phyloP scores from a whole-genome alignment of 2,113 vertebrate species.

The Hepsetus odoe region DNA sequence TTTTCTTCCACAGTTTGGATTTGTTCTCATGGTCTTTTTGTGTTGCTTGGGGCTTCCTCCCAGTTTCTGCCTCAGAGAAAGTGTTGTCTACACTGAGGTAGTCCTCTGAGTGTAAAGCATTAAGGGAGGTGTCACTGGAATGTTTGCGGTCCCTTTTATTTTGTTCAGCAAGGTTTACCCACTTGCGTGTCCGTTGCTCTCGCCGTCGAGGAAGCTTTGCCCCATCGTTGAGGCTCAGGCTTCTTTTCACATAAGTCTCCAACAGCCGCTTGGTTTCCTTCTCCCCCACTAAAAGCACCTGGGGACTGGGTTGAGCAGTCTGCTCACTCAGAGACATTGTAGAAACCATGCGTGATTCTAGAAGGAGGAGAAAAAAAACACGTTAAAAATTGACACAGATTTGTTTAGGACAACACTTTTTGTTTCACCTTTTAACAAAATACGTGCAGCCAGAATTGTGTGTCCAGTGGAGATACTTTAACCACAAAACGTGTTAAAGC shows the following conservation, averaged over 20 bases:
- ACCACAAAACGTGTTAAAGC: too few species aligned
- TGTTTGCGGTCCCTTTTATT: slow-evolving; percentile 53
- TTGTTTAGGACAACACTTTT: background rate
- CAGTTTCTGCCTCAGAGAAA: background rate
- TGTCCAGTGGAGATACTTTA: too few species aligned
- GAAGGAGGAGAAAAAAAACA: background rate
- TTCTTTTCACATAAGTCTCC: slow-evolving; percentile 77
- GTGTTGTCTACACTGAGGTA: slow-evolving; percentile 1
- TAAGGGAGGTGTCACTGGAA: slow-evolving; percentile 68
- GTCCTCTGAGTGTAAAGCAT: background rate
- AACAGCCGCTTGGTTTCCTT: slow-evolving; percentile 75
- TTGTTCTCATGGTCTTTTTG: slow-evolving; percentile 8
- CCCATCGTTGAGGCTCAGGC: slow-evolving; percentile 74
- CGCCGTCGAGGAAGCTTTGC: fast-evolving
- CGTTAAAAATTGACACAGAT: slow-evolving; percentile 7
- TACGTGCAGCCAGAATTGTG: too few species aligned
- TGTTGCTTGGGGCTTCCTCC: background rate
- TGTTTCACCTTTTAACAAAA: background rate
- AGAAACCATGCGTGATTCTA: background rate
- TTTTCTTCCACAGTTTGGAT: slow-evolving; percentile 21
- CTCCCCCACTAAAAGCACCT: slow-evolving; percentile 70
- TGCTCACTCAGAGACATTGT: slow-evolving; percentile 58
- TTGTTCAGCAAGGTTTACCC: slow-evolving; percentile 55
- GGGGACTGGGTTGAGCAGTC: slow-evolving; percentile 40
- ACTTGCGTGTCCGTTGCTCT: background rate